Conservation (phyloP, 1,140 invertebrate species). For the Chrysomallon squamiferum region DNA sequence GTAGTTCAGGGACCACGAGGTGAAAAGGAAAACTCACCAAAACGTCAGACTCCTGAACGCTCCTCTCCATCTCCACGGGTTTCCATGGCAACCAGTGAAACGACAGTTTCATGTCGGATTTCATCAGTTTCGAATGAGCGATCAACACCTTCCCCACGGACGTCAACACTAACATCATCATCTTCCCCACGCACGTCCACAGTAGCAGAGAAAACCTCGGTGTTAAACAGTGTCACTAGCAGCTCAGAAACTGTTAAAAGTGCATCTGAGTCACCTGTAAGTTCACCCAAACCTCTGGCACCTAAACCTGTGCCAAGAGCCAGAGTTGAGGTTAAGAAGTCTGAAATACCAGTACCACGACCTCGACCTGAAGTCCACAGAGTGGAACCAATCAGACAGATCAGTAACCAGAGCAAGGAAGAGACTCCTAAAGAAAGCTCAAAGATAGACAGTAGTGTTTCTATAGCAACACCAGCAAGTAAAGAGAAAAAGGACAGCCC, state of each 20-base stretch:
- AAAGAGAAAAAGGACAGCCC: constrained; percentile 9
- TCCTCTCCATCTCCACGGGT: constrained; percentile 3
- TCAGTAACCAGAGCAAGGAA: background rate
- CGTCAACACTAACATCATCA: constrained; percentile 5
- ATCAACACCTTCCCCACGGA: background rate
- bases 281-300: constrained; percentile 2
- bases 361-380: constrained; percentile 39
- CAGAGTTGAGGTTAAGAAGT: constrained; percentile 19
- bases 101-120: background rate
- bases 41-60: constrained; percentile 3
- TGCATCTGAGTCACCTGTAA: background rate
- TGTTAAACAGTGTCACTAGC: background rate
- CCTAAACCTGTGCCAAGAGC: constrained; percentile 28
- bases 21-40: background rate
- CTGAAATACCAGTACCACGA: constrained; percentile 47
- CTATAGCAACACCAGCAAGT: constrained; percentile 9
- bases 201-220: constrained; percentile 12
- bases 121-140: constrained; percentile 3
- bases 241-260: too few species aligned
- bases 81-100: too few species aligned
- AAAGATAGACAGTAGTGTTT: constrained; percentile 16
- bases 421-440: background rate
- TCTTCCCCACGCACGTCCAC: constrained; percentile 14
- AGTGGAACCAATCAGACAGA: background rate
- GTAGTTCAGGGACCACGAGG: constrained; percentile 74